Conservation (phyloP, 2,888 invertebrate species). For the Zele albiditarsus region DNA sequence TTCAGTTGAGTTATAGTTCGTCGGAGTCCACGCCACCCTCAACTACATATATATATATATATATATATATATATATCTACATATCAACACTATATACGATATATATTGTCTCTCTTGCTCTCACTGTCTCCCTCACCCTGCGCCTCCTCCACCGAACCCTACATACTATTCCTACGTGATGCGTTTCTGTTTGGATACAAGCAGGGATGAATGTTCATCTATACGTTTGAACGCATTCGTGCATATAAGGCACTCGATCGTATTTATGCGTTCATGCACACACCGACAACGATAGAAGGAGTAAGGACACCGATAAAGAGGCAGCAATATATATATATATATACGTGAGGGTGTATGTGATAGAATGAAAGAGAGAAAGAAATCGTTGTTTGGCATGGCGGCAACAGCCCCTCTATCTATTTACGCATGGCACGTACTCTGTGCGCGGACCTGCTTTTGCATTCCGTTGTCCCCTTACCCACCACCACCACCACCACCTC, state of each 20-base stretch:
- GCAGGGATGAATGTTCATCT: constrained; percentile 31
- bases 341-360: not conserved
- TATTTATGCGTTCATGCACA: constrained; percentile 51
- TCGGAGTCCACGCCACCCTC: constrained; percentile 16
- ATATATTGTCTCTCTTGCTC: constrained; percentile 17
- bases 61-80: not conserved
- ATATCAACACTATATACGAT: constrained; percentile 38
- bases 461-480: constrained; percentile 40
- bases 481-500: constrained; percentile 9
- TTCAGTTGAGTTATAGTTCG: constrained; percentile 63
- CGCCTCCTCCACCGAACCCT: not conserved
- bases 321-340: not conserved
- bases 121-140: not conserved
- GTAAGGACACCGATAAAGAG: not conserved
- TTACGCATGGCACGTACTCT: constrained; percentile 44
- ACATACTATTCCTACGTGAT: constrained; percentile 11
- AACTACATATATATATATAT: not conserved
- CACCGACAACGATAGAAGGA: constrained; percentile 33
- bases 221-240: constrained; percentile 43
- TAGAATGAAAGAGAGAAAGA: not conserved
- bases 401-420: constrained; percentile 34
- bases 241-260: constrained; percentile 49
- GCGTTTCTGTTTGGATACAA: constrained; percentile 30
- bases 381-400: constrained; percentile 19
- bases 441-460: constrained; percentile 37